Evolutionary conservation across 2,888 invertebrate species (phyloP).

Genomic region (Patella ulyssiponensis): DNA sequence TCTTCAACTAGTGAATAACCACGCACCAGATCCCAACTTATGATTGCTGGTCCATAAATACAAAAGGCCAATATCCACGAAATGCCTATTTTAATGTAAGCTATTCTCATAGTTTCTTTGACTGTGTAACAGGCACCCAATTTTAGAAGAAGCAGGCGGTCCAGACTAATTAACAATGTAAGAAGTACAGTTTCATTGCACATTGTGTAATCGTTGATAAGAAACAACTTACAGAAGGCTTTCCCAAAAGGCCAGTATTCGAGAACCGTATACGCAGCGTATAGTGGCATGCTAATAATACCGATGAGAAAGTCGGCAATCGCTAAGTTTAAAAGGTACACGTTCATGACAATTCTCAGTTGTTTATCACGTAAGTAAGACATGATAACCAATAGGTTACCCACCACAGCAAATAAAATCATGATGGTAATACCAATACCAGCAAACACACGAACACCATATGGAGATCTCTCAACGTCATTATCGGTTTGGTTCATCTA

Average conservation of each 20-base stretch:
- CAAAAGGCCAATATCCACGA: conserved; percentile 27
- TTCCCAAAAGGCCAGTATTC: conserved; percentile 31
- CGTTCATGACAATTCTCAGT: conserved; percentile 26
- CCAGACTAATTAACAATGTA: conserved; percentile 31
- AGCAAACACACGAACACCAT: conserved; percentile 4
- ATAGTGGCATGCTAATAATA: conserved; percentile 27
- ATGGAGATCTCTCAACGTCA: too few species aligned
- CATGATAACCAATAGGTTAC: conserved; percentile 23
- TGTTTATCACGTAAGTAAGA: conserved; percentile 24
- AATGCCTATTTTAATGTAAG: conserved; percentile 15
- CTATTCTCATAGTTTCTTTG: conserved; percentile 16
- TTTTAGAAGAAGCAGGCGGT: conserved; percentile 26
- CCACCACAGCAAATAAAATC: conserved; percentile 14
- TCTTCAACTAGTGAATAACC: conserved; percentile 26
- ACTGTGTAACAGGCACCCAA: conserved; percentile 25
- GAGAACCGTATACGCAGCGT: conserved; percentile 25
- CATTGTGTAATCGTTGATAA: conserved; percentile 26
- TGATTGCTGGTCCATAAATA: conserved; percentile 29
- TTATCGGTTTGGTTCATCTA: too few species aligned
- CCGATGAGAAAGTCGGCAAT: conserved; percentile 31
- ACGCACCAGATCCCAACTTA: conserved; percentile 18
- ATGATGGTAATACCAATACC: conserved; percentile 10
- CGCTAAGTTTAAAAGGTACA: conserved; percentile 28
- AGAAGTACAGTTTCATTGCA: conserved; percentile 30
- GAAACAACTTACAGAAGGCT: conserved; percentile 27